Evolutionary conservation across 2,797 vertebrate species (phyloP).

Genomic region (Sternarchorhynchus goeldii): DNA sequence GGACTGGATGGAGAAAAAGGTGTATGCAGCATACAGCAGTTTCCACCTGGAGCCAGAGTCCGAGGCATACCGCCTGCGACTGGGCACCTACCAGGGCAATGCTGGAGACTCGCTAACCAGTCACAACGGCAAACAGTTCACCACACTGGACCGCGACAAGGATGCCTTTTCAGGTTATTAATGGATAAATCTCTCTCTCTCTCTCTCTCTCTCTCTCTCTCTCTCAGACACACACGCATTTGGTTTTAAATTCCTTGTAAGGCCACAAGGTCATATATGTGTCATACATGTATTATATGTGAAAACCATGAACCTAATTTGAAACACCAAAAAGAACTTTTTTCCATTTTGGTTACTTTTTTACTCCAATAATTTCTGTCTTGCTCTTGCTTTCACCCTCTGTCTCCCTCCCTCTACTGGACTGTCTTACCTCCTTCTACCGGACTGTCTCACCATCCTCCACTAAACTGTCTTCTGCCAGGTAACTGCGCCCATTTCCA

Average conservation of each 20-base stretch:
- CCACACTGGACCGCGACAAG: slow-evolving; percentile 93
- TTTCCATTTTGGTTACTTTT: too few species aligned
- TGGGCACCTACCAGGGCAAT: slow-evolving; percentile 94
- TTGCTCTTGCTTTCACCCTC: too few species aligned
- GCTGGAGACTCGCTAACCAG: slow-evolving; percentile 93
- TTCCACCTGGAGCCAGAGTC: slow-evolving; percentile 92
- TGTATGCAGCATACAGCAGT: slow-evolving; percentile 95
- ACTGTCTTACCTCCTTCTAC: not conserved
- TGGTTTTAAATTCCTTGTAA: too few species aligned
- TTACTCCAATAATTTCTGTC: slow-evolving; percentile 21
- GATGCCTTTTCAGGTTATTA: slow-evolving; percentile 85
- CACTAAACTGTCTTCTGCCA: slow-evolving; percentile 58
- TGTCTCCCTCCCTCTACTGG: not conserved
- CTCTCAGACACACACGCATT: too few species aligned
- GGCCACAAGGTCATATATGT: too few species aligned
- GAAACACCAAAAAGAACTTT: too few species aligned
- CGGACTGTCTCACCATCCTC: not conserved
- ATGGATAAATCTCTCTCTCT: not conserved
- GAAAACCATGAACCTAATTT: too few species aligned
- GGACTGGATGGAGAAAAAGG: slow-evolving; percentile 98
- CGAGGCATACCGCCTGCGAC: slow-evolving; percentile 86
- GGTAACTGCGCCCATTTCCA: slow-evolving; percentile 98
- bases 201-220: not conserved
- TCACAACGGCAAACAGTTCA: slow-evolving; percentile 96
- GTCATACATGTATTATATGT: too few species aligned